Base-by-base conservation (phyloP, 2,888 invertebrate genomes). In the Amblyjoppa fuscipennis region DNA sequence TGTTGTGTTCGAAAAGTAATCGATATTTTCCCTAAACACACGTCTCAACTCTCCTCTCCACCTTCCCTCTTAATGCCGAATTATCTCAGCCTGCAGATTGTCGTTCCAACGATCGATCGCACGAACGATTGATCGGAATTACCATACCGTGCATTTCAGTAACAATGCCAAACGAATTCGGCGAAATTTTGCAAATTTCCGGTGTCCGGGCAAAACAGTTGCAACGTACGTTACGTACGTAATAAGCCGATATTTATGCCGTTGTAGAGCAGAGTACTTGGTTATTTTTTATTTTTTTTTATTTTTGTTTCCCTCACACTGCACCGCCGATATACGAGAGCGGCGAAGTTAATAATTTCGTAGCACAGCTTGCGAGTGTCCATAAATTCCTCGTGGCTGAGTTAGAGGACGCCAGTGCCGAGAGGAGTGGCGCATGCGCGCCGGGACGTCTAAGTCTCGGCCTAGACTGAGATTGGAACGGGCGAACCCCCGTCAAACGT, bases 361-460 rank as follows among this genome's bases (percentile, higher is more conserved):
- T 56, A 70, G 83, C 83, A 75, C 83, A 83, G 83, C 83, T 80
- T 83, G 83, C 79, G 45, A 79, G 70, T 80, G 64, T 79, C 78
- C 69, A 79, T 83, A 79, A 79, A 83, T 78, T 83, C 31, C 38
- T 79, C 74, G 78, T 9, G 69, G 68, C 61, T 28, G 61, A 61
- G 69, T 41, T 20, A 49, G 73, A 49, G 25, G 25, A 73, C 73
- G 38, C 49, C 28, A 68, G 79, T 25, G 78, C n/a, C 16, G 59
- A 25, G 68, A 34, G 41, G 78, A 75, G 51, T 20, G 53, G 53
- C 31, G 31, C 16, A 16, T 16, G 61, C 31, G 31, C 61, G 31
- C 31, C 38, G 28, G 11, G 53, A 49, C 66, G 20, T 66, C 41
- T 59, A 20, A 59, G 59, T 25, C 59, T 11, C 20, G 11, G 45